These are phyloP conservation scores for Mionectes macconnelli DNA, from an alignment of 2,113 vertebrate genomes.

Conservation along the genomic window DNA sequence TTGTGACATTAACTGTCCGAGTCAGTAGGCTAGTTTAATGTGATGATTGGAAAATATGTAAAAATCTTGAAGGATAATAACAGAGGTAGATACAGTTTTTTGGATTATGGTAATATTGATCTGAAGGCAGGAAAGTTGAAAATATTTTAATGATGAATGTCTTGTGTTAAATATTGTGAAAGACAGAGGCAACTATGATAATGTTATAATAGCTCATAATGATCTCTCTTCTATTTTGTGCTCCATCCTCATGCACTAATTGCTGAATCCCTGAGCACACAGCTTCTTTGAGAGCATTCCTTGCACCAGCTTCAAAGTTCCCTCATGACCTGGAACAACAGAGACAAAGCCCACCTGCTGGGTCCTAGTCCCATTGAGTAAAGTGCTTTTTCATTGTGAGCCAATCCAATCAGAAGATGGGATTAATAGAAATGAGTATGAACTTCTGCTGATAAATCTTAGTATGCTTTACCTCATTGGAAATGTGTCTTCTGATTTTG, in stretches of 20 bases:
- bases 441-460: background rate
- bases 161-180: background rate
- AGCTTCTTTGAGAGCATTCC: background rate
- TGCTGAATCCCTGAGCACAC: background rate
- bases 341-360: background rate
- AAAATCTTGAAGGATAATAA: background rate
- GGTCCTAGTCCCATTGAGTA: background rate
- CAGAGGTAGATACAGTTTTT: background rate
- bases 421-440: background rate
- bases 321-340: fast-evolving
- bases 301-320: background rate
- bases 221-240: background rate
- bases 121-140: background rate
- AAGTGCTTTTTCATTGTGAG: background rate
- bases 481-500: background rate
- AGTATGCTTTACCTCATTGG: background rate
- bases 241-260: background rate
- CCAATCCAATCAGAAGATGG: background rate
- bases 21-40: background rate
- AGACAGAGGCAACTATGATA: background rate
- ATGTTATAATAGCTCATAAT: background rate
- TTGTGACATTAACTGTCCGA: background rate
- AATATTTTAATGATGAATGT: background rate
- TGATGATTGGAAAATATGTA: background rate
- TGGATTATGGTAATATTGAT: background rate